phyloP scores from a whole-genome alignment of 2,797 vertebrate species.

The Balearica regulorum region DNA sequence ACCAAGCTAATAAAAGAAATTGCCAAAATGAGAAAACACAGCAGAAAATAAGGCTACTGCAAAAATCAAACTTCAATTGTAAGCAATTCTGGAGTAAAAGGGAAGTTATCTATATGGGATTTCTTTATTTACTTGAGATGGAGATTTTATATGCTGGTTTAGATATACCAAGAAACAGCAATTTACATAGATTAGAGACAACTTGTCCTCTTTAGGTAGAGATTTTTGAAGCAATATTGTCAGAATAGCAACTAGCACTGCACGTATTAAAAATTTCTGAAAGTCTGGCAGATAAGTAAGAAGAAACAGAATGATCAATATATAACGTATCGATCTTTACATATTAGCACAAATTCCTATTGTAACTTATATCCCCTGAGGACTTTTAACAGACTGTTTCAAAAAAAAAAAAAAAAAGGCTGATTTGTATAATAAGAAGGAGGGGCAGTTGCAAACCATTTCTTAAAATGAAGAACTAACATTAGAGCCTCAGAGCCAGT shows the following conservation, averaged over 20 bases:
- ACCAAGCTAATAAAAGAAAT: background rate
- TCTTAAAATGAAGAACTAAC: background rate
- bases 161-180: background rate
- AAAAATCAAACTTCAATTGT: background rate
- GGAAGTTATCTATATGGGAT: background rate
- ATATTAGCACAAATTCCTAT: background rate
- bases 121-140: background rate
- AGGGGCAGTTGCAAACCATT: background rate
- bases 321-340: fast-evolving
- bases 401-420: background rate
- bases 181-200: background rate
- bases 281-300: background rate
- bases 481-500: background rate
- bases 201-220: background rate
- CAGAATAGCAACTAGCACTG: background rate
- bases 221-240: background rate
- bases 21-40: background rate
- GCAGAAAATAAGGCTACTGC: background rate
- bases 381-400: background rate
- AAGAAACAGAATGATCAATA: background rate
- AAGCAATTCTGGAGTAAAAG: background rate
- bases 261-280: background rate
- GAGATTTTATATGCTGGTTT: background rate
- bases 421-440: background rate
- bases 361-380: background rate